Evolutionary conservation across 2,797 vertebrate species (phyloP).

Genomic region (Aeoliscus strigatus): DNA sequence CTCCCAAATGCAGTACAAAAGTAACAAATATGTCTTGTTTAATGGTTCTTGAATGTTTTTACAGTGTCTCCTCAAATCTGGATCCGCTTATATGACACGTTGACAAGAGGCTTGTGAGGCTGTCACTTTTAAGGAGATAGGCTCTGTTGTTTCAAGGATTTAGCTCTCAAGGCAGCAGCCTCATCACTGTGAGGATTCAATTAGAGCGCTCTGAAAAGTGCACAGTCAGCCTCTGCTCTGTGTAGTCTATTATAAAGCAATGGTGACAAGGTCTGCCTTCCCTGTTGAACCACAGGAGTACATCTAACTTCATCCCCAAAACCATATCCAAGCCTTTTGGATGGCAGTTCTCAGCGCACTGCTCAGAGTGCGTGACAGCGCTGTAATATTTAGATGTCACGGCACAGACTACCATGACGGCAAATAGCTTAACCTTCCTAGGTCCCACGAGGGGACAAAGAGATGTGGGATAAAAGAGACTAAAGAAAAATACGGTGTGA

Average conservation of each 20-base stretch:
- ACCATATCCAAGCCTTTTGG: slow-evolving; percentile 2
- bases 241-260: too few relatives aligned
- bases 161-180: too few relatives aligned
- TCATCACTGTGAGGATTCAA: too few relatives aligned
- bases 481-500: slow-evolving; percentile 55
- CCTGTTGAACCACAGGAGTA: not conserved
- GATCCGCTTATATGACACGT: too few relatives aligned
- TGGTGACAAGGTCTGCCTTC: not conserved
- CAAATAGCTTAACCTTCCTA: slow-evolving; percentile 49
- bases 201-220: too few relatives aligned
- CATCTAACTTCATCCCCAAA: not conserved
- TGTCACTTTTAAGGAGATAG: too few relatives aligned
- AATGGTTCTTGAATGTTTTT: too few relatives aligned
- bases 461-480: slow-evolving; percentile 60
- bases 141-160: too few relatives aligned
- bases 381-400: slow-evolving; percentile 54
- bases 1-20: slow-evolving; percentile 1
- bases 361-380: slow-evolving; percentile 18
- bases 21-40: too few relatives aligned
- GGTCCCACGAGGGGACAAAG: slow-evolving; percentile 55
- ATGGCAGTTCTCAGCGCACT: slow-evolving; percentile 7
- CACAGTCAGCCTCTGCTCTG: too few relatives aligned
- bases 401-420: slow-evolving; percentile 45
- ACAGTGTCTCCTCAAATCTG: too few relatives aligned
- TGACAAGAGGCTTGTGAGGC: too few relatives aligned